Evolutionary conservation across 2,888 invertebrate species (phyloP).

Genomic region (Drosophila barbarae): DNA sequence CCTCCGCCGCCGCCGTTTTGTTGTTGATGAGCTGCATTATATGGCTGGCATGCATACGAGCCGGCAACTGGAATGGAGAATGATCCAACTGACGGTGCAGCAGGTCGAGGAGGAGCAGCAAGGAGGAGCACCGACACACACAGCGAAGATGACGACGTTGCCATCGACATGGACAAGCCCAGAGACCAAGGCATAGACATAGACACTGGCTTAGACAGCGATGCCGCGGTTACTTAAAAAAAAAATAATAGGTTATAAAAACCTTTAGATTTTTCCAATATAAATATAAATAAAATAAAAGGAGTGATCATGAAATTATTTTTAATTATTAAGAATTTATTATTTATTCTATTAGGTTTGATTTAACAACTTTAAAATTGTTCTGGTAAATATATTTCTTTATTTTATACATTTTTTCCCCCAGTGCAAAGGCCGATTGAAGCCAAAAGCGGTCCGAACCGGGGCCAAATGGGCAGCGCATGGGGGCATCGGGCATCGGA

Average conservation of each 20-base stretch:
- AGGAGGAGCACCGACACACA: constrained; percentile 24
- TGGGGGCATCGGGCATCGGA: constrained; percentile 40
- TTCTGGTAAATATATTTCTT: neutral
- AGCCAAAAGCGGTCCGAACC: constrained; percentile 13
- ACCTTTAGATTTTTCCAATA: neutral
- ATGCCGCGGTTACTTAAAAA: constrained; percentile 42
- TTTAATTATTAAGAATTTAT: neutral
- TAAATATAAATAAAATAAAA: neutral
- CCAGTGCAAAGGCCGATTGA: constrained; percentile 49
- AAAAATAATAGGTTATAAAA: neutral
- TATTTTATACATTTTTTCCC: neutral
- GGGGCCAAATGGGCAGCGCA: constrained; percentile 51
- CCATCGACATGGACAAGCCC: constrained; percentile 35
- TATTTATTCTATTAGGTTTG: neutral
- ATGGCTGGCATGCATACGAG: constrained; percentile 63
- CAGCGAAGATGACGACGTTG: constrained; percentile 38
- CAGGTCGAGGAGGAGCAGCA: constrained; percentile 4
- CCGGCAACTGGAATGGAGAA: constrained; percentile 28
- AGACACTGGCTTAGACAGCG: constrained; percentile 41
- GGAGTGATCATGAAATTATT: neutral
- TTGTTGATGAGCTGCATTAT: constrained; percentile 73
- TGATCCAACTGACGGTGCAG: constrained; percentile 1
- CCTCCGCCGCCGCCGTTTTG: constrained; percentile 51
- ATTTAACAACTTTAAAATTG: neutral
- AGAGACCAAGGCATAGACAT: constrained; percentile 27